Evolutionary conservation across 2,113 vertebrate genomes (phyloP).

Genomic region (Phrynocephalus versicolor): DNA sequence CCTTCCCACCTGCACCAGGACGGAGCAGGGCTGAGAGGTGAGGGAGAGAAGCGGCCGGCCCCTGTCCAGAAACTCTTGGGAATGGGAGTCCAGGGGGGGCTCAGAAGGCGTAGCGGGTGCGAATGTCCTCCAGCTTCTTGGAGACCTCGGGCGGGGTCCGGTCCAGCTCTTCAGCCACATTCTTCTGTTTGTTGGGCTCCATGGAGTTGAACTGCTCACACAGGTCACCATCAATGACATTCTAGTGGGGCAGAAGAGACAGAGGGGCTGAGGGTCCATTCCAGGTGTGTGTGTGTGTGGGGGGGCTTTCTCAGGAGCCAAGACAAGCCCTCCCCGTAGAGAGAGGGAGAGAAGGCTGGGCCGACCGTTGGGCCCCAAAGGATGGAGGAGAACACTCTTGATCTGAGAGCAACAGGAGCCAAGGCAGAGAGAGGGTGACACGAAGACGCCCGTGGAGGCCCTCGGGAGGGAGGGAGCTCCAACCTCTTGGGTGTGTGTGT

Average conservation of each 20-base stretch:
- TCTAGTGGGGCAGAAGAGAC: slow-evolving; percentile 70
- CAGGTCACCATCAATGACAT: slow-evolving; percentile 97
- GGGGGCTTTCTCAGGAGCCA: no score
- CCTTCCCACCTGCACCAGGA: not conserved
- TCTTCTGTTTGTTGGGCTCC: slow-evolving; percentile 98
- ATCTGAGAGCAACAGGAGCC: no score
- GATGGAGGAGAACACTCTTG: no score
- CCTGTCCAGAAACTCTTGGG: not conserved
- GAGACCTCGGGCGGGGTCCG: slow-evolving; percentile 95
- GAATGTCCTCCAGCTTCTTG: slow-evolving; percentile 98
- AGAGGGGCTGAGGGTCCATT: no score
- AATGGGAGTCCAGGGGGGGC: not conserved
- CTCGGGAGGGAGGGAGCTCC: no score
- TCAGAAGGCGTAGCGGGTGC: slow-evolving; percentile 97
- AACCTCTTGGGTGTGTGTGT: no score
- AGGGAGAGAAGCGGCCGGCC: not conserved
- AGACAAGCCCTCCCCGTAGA: no score
- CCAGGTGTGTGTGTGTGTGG: no score
- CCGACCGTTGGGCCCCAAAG: no score
- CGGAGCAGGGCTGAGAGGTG: slow-evolving; percentile 28
- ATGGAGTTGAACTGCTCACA: slow-evolving; percentile 99
- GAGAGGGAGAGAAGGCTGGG: no score
- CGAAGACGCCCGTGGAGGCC: no score
- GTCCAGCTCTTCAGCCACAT: slow-evolving; percentile 95
- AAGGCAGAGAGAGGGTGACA: no score